These are phyloP conservation scores for Myotis myotis DNA, from an alignment of 2,797 vertebrate genomes.

Conservation along the genomic window DNA sequence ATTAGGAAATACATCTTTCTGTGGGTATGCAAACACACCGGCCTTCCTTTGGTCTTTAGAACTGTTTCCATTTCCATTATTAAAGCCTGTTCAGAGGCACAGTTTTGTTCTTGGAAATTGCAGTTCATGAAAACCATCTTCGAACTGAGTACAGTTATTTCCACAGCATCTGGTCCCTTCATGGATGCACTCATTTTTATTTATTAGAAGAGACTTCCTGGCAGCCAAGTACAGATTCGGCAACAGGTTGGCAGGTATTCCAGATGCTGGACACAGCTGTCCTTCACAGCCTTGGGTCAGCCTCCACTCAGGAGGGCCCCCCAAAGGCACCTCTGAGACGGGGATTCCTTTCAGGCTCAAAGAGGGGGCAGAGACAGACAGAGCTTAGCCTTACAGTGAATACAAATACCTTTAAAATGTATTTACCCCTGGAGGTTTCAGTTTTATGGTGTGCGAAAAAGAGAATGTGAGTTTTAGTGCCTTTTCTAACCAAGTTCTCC, in stretches of 20 bases:
- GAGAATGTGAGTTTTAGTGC: slow-evolving; percentile 60
- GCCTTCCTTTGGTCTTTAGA: slow-evolving; percentile 54
- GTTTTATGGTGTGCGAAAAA: slow-evolving; percentile 58
- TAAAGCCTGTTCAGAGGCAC: slow-evolving; percentile 60
- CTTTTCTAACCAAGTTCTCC: slow-evolving; percentile 42
- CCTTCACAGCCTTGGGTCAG: slow-evolving; percentile 6
- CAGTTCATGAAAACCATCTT: slow-evolving; percentile 66
- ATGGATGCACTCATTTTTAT: slow-evolving; percentile 2
- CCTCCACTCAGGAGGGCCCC: not conserved
- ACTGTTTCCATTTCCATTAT: slow-evolving; percentile 67
- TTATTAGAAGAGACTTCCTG: slow-evolving; percentile 43
- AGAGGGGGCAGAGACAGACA: not conserved
- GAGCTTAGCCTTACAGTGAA: not conserved
- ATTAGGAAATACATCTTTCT: slow-evolving; percentile 77
- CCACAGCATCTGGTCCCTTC: not conserved
- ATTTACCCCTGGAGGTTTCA: slow-evolving; percentile 44
- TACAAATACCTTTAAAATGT: slow-evolving; percentile 58
- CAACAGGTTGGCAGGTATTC: slow-evolving; percentile 22
- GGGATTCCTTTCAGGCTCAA: not conserved
- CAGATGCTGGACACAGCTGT: not conserved
- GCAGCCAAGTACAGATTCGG: not conserved
- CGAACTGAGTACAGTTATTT: slow-evolving; percentile 61
- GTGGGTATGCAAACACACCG: slow-evolving; percentile 63
- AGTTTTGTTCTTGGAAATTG: slow-evolving; percentile 71
- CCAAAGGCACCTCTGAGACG: too few relatives aligned